These are phyloP conservation scores for Ceryle rudis DNA, from an alignment of 2,797 vertebrate species.

Conservation along the genomic window DNA sequence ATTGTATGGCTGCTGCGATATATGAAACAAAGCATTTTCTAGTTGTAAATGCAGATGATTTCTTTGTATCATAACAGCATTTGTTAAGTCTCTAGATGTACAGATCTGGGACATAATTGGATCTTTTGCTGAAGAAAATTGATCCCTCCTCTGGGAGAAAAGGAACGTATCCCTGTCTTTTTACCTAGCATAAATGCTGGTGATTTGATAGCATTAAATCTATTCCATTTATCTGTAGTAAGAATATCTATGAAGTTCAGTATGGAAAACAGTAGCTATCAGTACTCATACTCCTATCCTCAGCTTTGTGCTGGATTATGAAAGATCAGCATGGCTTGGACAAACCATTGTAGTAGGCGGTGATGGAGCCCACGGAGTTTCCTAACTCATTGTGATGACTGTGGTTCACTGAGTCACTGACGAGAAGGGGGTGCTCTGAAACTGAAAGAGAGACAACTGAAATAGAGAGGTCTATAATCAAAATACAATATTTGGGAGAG, in stretches of 20 bases:
- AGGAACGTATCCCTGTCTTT: neutral
- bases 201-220: neutral
- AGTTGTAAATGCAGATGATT: neutral
- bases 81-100: neutral
- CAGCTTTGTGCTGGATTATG: neutral
- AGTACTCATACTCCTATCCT: neutral
- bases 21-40: neutral
- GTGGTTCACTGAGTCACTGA: conserved; percentile 22
- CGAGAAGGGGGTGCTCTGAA: neutral
- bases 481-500: neutral
- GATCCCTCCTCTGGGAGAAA: neutral
- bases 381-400: neutral
- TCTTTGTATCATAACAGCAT: neutral
- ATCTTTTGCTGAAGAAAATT: neutral
- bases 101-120: neutral
- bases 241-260: neutral
- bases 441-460: neutral
- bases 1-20: neutral
- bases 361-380: conserved; percentile 6
- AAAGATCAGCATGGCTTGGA: neutral
- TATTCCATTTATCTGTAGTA: neutral
- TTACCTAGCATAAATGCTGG: neutral
- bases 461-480: neutral
- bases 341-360: neutral
- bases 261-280: neutral